A percentile compares a stretch with the other conserved stretches of the same genome.
Evolutionary conservation across 2,797 vertebrate genomes (phyloP).

Genomic region (Acipenser ruthenus): DNA sequence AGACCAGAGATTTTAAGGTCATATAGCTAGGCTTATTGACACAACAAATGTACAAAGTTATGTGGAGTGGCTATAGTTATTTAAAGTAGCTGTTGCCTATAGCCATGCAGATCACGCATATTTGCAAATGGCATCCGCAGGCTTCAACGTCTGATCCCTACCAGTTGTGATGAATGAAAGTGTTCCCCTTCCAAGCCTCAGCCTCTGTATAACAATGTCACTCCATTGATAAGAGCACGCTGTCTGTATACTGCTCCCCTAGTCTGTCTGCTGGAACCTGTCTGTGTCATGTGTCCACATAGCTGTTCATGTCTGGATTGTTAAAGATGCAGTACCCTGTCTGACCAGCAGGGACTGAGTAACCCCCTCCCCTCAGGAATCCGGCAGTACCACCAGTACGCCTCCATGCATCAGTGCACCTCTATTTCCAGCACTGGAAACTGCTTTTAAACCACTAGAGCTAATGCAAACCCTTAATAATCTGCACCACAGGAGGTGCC

Average conservation of each 20-base stretch:
- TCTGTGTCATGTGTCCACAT: conserved; percentile 55
- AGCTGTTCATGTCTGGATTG: conserved; percentile 42
- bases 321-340: conserved; percentile 47
- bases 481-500: no score
- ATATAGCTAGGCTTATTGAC: no score
- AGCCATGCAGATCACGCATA: neutral
- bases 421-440: no score
- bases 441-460: no score
- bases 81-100: neutral
- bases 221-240: conserved; percentile 51
- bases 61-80: neutral
- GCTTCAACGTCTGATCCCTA: conserved; percentile 23
- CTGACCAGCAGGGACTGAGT: conserved; percentile 19
- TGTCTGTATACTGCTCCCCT: conserved; percentile 59
- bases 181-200: conserved; percentile 47
- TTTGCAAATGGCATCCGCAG: neutral
- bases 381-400: no score
- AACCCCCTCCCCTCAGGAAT: neutral
- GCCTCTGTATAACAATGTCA: conserved; percentile 52
- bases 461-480: no score
- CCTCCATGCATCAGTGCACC: no score
- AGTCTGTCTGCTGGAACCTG: conserved; percentile 54
- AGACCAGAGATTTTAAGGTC: no score
- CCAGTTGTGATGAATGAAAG: conserved; percentile 35
- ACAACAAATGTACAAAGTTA: neutral